Percentiles rank a stretch among this genome's conserved stretches.
Evolutionary conservation across 2,888 invertebrate genomes (phyloP).

Genomic region (Amphipoea lucens): DNA sequence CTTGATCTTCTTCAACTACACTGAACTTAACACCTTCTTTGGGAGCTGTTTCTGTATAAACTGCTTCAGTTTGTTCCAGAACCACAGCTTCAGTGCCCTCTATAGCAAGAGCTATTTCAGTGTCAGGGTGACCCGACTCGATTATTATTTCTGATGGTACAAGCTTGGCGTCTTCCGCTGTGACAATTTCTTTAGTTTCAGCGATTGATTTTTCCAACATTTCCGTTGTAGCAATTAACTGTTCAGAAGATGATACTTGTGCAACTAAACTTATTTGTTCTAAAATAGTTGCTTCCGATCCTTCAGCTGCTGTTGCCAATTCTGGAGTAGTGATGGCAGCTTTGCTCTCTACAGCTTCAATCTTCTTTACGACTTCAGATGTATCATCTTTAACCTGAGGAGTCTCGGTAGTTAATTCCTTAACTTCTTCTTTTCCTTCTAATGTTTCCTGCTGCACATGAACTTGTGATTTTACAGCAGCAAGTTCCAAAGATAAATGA

Average conservation of each 20-base stretch:
- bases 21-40: conserved; percentile 20
- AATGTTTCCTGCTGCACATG: not conserved
- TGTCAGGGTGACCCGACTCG: not conserved
- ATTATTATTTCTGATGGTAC: conserved; percentile 2
- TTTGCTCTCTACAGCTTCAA: conserved; percentile 33
- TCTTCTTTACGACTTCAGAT: conserved; percentile 28
- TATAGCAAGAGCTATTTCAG: conserved; percentile 18
- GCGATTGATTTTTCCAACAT: conserved; percentile 42
- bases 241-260: conserved; percentile 16
- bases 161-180: conserved; percentile 18
- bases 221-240: conserved; percentile 39
- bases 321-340: conserved; percentile 30
- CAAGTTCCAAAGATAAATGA: conserved; percentile 51
- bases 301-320: conserved; percentile 28
- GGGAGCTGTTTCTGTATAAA: conserved; percentile 12
- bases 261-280: conserved; percentile 47
- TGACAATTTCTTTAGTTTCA: conserved; percentile 34
- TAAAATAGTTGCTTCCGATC: conserved; percentile 39
- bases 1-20: conserved; percentile 12
- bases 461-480: conserved; percentile 22
- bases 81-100: conserved; percentile 29
- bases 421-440: not conserved
- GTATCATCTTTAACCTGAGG: not conserved
- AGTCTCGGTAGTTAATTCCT: not conserved
- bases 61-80: conserved; percentile 32